These are phyloP conservation scores for Schrankia costaestrigalis DNA, from an alignment of 2,888 invertebrate species.

Conservation along the genomic window DNA sequence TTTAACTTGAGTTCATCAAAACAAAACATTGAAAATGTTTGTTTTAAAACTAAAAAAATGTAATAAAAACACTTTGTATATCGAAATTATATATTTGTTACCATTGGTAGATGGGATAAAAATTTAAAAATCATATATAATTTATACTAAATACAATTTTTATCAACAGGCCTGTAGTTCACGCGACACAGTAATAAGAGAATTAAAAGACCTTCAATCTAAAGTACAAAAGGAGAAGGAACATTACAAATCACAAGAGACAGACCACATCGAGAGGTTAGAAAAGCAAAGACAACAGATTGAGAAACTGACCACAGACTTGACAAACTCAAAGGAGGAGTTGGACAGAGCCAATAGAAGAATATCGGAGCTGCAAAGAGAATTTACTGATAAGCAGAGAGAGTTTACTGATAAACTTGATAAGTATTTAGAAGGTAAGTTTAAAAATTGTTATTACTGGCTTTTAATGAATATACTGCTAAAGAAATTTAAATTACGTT, in stretches of 20 bases:
- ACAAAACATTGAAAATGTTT: no score
- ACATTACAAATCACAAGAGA: slow-evolving; percentile 59
- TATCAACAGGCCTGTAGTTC: slow-evolving; percentile 78
- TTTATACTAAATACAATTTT: neutral
- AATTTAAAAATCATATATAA: no score
- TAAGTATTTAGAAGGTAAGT: slow-evolving; percentile 61
- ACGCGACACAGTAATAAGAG: slow-evolving; percentile 80
- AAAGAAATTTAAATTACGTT: no score
- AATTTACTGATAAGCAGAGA: slow-evolving; percentile 77
- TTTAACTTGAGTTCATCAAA: no score
- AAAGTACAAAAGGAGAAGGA: slow-evolving; percentile 64
- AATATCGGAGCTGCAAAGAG: slow-evolving; percentile 78
- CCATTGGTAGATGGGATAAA: no score
- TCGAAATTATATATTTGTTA: no score
- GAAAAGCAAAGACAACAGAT: slow-evolving; percentile 77
- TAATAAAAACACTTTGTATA: no score
- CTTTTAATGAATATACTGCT: neutral
- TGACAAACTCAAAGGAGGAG: slow-evolving; percentile 73
- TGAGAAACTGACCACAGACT: slow-evolving; percentile 70
- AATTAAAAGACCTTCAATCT: slow-evolving; percentile 76
- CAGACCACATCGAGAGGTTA: slow-evolving; percentile 68
- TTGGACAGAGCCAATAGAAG: slow-evolving; percentile 78
- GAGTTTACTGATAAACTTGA: slow-evolving; percentile 69
- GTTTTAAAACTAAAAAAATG: no score
- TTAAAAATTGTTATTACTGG: neutral